These are phyloP conservation scores for Antitype chi DNA, from an alignment of 2,888 invertebrate genomes.

Conservation along the genomic window DNA sequence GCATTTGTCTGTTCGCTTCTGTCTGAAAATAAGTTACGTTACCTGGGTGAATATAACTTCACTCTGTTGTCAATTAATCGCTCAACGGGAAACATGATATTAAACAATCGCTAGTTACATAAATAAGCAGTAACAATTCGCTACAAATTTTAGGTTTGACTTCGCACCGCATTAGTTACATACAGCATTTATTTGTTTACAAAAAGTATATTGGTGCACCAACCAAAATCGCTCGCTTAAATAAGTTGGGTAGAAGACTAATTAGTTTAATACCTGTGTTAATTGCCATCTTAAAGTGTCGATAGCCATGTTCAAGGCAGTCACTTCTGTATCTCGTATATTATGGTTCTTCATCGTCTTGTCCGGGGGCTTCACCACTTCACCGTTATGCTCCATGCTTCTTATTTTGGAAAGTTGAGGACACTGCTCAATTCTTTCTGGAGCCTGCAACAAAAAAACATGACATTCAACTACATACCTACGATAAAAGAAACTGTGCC, in stretches of 20 bases:
- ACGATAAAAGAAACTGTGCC: constrained; percentile 68
- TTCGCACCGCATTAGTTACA: constrained; percentile 64
- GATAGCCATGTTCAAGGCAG: constrained; percentile 92
- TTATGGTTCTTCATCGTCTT: constrained; percentile 71
- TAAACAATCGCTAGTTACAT: constrained; percentile 37
- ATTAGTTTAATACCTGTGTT: constrained; percentile 90
- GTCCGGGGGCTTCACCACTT: constrained; percentile 76
- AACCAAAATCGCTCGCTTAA: constrained; percentile 60
- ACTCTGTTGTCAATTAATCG: constrained; percentile 1
- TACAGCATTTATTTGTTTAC: constrained; percentile 11
- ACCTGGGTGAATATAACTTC: constrained; percentile 50
- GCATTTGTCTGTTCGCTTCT: constrained; percentile 93
- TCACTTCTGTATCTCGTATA: constrained; percentile 82
- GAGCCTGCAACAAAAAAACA: constrained; percentile 81
- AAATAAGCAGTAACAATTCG: constrained; percentile 60
- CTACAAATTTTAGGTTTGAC: constrained; percentile 17
- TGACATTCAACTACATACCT: constrained; percentile 26
- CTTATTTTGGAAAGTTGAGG: constrained; percentile 82
- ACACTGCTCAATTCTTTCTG: constrained; percentile 82
- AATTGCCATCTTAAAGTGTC: constrained; percentile 94
- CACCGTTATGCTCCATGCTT: constrained; percentile 77
- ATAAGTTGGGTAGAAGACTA: constrained; percentile 4
- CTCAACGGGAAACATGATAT: neutral
- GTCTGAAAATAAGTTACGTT: constrained; percentile 89
- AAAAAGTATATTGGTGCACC: constrained; percentile 75